A percentile compares a stretch with the other conserved stretches of the same genome.
Conservation (phyloP, 2,888 invertebrate genomes). For the Apamea anceps region DNA sequence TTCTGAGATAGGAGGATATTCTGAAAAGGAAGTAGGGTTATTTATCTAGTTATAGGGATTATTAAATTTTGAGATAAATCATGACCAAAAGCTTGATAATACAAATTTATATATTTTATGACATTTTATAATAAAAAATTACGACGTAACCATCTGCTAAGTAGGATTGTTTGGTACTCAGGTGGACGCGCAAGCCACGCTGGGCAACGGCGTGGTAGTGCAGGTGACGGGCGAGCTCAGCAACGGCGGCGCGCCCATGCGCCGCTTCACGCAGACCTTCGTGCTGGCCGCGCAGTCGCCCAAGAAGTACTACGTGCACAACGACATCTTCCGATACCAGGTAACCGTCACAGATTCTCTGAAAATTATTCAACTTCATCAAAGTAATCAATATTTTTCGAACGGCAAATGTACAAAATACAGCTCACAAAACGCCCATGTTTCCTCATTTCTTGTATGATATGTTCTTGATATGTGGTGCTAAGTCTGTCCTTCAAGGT, state of each 20-base stretch:
- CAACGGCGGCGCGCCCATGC: conserved; percentile 98
- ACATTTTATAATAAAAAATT: neutral
- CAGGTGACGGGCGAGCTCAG: conserved; percentile 99
- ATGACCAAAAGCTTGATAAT: neutral
- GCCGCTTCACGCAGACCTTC: conserved; percentile 99
- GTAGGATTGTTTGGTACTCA: conserved; percentile 56
- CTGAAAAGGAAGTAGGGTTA: no score
- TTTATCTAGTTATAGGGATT: no score
- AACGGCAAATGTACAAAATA: neutral
- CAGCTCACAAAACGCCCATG: no score
- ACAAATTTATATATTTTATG: no score
- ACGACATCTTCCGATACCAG: conserved; percentile 99
- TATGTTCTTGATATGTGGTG: neutral
- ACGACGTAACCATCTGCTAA: neutral
- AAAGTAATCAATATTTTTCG: no score
- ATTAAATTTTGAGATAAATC: no score
- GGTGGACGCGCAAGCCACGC: conserved; percentile 98
- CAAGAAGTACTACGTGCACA: conserved; percentile 99
- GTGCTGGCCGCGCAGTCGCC: conserved; percentile 98
- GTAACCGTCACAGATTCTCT: conserved; percentile 78
- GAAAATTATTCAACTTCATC: neutral
- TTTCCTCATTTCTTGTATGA: neutral
- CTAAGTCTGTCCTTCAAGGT: neutral
- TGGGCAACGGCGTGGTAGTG: conserved; percentile 98
- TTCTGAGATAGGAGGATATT: neutral